These are phyloP conservation scores for Rhaphigaster nebulosa DNA, from an alignment of 2,888 invertebrate genomes.

Conservation along the genomic window DNA sequence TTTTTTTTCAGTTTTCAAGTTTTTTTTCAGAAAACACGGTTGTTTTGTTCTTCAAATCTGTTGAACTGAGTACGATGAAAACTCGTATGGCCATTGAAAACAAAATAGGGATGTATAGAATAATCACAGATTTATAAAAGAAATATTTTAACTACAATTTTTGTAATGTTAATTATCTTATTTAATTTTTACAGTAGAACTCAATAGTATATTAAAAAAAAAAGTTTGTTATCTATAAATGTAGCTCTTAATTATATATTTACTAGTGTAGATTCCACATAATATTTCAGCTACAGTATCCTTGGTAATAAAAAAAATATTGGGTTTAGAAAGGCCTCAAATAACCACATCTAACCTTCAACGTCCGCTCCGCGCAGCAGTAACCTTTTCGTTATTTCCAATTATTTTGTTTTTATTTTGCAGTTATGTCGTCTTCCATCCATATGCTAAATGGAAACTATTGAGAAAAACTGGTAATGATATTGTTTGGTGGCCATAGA, in stretches of 20 bases:
- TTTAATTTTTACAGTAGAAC: too few relatives aligned
- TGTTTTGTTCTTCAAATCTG: too few relatives aligned
- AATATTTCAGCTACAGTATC: not conserved
- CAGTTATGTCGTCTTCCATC: not conserved
- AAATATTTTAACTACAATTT: too few relatives aligned
- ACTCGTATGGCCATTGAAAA: too few relatives aligned
- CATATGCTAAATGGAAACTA: not conserved
- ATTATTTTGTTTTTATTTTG: not conserved
- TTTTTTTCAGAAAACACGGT: too few relatives aligned
- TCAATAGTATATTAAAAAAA: too few relatives aligned
- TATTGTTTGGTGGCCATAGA: not conserved
- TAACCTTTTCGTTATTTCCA: not conserved
- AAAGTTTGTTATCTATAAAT: not conserved
- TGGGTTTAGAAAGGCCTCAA: not conserved
- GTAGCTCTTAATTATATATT: not conserved
- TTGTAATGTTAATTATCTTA: too few relatives aligned
- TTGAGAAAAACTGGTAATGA: not conserved
- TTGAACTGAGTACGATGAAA: too few relatives aligned
- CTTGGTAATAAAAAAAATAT: not conserved
- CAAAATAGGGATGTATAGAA: too few relatives aligned
- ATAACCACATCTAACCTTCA: conserved; percentile 17
- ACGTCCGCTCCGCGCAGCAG: not conserved
- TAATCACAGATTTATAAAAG: too few relatives aligned
- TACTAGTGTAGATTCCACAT: not conserved
- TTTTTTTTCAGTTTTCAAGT: too few relatives aligned